Conservation (phyloP, 2,797 vertebrate genomes). For the Rhinoraja longicauda region DNA sequence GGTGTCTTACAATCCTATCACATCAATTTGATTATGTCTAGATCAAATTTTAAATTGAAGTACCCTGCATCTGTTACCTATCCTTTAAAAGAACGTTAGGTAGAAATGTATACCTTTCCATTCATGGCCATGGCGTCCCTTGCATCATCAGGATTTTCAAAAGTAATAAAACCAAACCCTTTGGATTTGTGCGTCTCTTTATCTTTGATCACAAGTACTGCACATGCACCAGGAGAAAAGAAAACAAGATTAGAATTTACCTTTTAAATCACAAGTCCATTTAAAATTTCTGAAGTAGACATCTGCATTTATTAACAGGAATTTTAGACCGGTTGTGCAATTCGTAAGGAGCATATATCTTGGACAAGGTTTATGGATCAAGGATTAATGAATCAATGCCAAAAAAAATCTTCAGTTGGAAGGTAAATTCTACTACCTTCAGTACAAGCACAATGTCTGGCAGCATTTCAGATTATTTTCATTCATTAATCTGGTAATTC, state of each 20-base stretch:
- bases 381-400: neutral
- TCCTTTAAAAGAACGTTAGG: neutral
- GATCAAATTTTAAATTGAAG: neutral
- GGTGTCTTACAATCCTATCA: neutral
- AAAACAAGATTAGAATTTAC: rapidly evolving
- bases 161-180: slow-evolving; percentile 90
- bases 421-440: neutral
- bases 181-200: slow-evolving; percentile 83
- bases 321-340: neutral
- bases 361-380: neutral
- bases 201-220: slow-evolving; percentile 90
- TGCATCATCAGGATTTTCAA: slow-evolving; percentile 82
- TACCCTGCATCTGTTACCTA: neutral
- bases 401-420: neutral
- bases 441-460: neutral
- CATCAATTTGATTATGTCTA: neutral
- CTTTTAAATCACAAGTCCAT: neutral
- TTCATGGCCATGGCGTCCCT: slow-evolving; percentile 92
- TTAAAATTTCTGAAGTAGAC: neutral
- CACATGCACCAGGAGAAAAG: neutral
- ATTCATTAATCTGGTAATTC: neutral
- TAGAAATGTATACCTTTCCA: slow-evolving; percentile 70
- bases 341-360: no score
- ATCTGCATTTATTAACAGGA: neutral
- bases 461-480: neutral